phyloP scores from a whole-genome alignment of 2,113 vertebrate genomes.

The Mobula hypostoma region DNA sequence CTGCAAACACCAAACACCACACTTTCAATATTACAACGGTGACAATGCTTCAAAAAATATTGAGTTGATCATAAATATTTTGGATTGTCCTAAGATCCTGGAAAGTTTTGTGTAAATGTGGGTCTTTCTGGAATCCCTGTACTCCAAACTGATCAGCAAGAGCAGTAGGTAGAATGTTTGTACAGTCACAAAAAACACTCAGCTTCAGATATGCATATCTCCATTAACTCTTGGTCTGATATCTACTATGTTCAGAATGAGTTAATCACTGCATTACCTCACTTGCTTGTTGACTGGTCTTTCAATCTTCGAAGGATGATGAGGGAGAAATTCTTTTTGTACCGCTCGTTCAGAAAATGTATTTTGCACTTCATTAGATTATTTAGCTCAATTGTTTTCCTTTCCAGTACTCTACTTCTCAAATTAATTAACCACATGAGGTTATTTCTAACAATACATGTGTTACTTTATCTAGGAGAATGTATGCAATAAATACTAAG shows the following conservation, averaged over 20 bases:
- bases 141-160: background rate
- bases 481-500: background rate
- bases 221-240: background rate
- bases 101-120: too few species aligned
- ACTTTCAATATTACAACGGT: too few species aligned
- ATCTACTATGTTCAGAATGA: background rate
- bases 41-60: too few species aligned
- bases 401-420: background rate
- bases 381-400: background rate
- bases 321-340: background rate
- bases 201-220: background rate
- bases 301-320: background rate
- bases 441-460: background rate
- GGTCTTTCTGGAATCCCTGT: too few species aligned
- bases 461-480: background rate
- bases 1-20: too few species aligned
- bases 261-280: background rate
- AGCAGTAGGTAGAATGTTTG: too few species aligned
- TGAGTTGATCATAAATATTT: too few species aligned
- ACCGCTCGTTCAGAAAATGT: background rate
- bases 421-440: background rate
- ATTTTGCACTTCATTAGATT: background rate
- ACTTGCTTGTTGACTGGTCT: too few species aligned
- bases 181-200: background rate
- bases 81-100: too few species aligned